These are phyloP conservation scores for Cardiocondyla obscurior DNA, from an alignment of 1,140 invertebrate genomes.

Conservation along the genomic window DNA sequence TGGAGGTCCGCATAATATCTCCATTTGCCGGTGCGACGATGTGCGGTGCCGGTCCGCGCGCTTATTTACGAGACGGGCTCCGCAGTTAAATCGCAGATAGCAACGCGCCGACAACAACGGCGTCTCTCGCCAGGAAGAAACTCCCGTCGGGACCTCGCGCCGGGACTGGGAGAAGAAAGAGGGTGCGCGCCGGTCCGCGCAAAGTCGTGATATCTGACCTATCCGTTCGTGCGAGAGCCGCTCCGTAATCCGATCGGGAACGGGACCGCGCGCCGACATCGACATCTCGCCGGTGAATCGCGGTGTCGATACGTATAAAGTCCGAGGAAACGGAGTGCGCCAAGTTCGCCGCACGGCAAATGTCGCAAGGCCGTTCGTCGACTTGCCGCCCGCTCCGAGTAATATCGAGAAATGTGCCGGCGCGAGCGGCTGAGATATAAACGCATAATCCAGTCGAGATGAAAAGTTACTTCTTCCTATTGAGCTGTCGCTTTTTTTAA, in stretches of 20 bases:
- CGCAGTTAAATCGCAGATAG: conserved; percentile 42
- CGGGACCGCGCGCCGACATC: conserved; percentile 33
- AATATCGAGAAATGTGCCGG: conserved; percentile 5
- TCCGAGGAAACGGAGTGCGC: conserved; percentile 2
- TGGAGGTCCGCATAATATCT: conserved; percentile 59
- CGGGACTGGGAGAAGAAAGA: conserved; percentile 18
- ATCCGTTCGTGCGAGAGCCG: conserved; percentile 27
- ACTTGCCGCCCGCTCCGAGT: conserved; percentile 32
- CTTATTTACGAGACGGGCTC: conserved; percentile 46
- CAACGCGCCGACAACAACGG: conserved; percentile 29
- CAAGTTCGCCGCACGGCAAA: conserved; percentile 56
- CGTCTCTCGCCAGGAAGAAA: conserved; percentile 9
- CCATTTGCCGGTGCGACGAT: conserved; percentile 54
- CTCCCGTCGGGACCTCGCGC: not conserved
- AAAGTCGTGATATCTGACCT: conserved; percentile 39
- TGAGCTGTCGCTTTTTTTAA: not conserved
- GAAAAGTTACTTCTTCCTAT: not conserved
- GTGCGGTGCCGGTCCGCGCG: conserved; percentile 8
- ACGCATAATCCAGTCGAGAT: not conserved
- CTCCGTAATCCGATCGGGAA: conserved; percentile 23
- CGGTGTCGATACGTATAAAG: conserved; percentile 32
- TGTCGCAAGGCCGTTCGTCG: conserved; percentile 71
- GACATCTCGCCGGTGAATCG: conserved; percentile 34
- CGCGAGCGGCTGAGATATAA: not conserved
- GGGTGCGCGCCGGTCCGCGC: not conserved